Evolutionary conservation across 2,888 invertebrate species (phyloP), one percentile per base, ranked within the genome.

Genomic region (Steromphala cineraria): DNA sequence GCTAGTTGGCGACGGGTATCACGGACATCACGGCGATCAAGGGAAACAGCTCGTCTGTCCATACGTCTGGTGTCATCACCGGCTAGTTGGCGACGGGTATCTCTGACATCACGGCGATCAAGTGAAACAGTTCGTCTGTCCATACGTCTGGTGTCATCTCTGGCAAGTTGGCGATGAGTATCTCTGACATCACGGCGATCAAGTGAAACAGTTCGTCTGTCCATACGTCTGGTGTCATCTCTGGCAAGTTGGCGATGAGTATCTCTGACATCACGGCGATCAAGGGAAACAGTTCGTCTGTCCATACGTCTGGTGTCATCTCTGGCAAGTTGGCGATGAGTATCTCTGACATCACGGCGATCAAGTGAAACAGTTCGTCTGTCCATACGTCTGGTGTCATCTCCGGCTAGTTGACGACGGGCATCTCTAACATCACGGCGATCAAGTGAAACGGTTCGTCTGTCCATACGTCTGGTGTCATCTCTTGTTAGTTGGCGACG

Each of bases 101-200:
- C 67, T 4, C 67, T 21, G 13, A 31, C 31, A 28, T 67, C 67
- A 67, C 67, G 67, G 24, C 36, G 10, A 0, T 67, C 67, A 67
- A 67, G 67, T 1, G 67, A 67, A 17, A 67, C 67, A 67, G 67
- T 15, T 1, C 67, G 67, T 21, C 67, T 24, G 31, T 31, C 67
- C 28, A 31, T 36, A 28, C 67, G 67, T 67, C 67, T 21, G 67
- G 67, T 67, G 31, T 28, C 67, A 67, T 67, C 67, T 67, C 67
- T 31, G 28, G 67, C 15, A 21, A 67, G 31, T 67, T 67, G 28
- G n/a, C 67, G 3, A 28, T 31, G 67, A 0, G 67, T 67, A 67
- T 67, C 67, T 8, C 67, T 2, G 10, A 31, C 31, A 28, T 67
- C 67, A 36, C 67, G 67, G 24, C 31, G 13, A 15, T 31, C 31